Base-by-base conservation (phyloP, 2,888 invertebrate genomes). In the Nebria brevicollis region DNA sequence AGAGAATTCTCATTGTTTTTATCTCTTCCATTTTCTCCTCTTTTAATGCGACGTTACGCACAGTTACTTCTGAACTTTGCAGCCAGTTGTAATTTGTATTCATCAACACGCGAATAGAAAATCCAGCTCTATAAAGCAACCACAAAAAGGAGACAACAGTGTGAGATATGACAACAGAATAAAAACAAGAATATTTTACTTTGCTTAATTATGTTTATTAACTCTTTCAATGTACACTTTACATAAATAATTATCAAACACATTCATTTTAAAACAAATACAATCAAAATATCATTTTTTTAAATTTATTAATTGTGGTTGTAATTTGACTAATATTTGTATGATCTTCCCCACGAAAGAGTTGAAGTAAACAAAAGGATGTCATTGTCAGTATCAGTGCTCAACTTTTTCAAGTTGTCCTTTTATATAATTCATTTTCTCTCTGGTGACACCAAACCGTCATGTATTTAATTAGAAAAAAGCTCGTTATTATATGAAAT, bases 41-140 rank as follows among this genome's bases (percentile, higher is more conserved):
- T 79, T 80, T 80, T 80, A 75, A 80, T 80, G 80, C 75, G 80
- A 75, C 80, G 80, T 75, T 75, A 80, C 80, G 80, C 80, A 80
- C 80, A 80, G 70, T 80, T 80, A 80, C 80, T 80, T 80, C 80
- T 80, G 75, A 80, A 80, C 80, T 80, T 80, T 75, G 80, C 72
- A 80, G 80, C 70, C 80, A 75, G 80, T 75, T 80, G 80, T 75
- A 80, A 80, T 80, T 80, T 80, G 75, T 80, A 80, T 80, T 80
- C 80, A 80, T 80, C 80, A 80, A 74, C 79, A 79, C 66, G 79
- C 74, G 74, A 68, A 79, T 74, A 79, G 74, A 79, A 79, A 79
- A 75, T 75, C 79, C 79, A 41, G 68, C 74, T n/a, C 20, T 43
- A 6, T n/a, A 73, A 73, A 34, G 43, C n/a, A 68, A 68, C 25